Evolutionary conservation across 2,113 vertebrate genomes (phyloP), one percentile per base, ranked within the genome.

Genomic region (Desmodus rotundus): DNA sequence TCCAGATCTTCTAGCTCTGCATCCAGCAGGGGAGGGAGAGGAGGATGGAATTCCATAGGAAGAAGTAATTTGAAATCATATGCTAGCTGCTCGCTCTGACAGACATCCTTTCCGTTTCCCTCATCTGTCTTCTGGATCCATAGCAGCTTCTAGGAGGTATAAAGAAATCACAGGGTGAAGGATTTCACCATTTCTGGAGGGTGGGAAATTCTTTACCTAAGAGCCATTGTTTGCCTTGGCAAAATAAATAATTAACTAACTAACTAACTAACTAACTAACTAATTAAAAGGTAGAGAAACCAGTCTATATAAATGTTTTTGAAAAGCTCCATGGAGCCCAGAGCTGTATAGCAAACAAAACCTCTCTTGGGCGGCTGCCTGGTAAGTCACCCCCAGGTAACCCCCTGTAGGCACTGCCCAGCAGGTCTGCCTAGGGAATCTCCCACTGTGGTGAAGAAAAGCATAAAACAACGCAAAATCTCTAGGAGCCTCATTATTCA

Each of bases 401-500:
- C 91, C 73, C 12, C 86, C 5, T 77, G 94, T 68, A 91, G 97
- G 95, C 74, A 6, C 96, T 97, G 94, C 61, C 95, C 97, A 97
- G 92, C 2, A 45, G 93, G 24, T 41, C 98, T 97, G 97, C 97
- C 98, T 97, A 84, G 98, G 98, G 98, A 98, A 97, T 97, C 98
- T 97, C 96, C 86, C 87, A 92, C 97, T 97, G 98, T 98, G 70
- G 89, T 74, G 97, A 96, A 97, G 98, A 70, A 96, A 98, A 97
- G 98, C 98, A 98, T 98, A 95, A 97, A 98, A 97, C 98, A 97
- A 98, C 98, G 97, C 81, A 70, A 98, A 98, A 97, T 97, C 98
- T 98, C 97, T 52, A 65, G 88, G 97, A 98, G 97, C 95, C 97
- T 98, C 98, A 98, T 98, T 98, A 98, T 98, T 98, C 98, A 98